These are phyloP conservation scores for Brevimyrus niger DNA, from an alignment of 2,113 vertebrate species.

Conservation along the genomic window DNA sequence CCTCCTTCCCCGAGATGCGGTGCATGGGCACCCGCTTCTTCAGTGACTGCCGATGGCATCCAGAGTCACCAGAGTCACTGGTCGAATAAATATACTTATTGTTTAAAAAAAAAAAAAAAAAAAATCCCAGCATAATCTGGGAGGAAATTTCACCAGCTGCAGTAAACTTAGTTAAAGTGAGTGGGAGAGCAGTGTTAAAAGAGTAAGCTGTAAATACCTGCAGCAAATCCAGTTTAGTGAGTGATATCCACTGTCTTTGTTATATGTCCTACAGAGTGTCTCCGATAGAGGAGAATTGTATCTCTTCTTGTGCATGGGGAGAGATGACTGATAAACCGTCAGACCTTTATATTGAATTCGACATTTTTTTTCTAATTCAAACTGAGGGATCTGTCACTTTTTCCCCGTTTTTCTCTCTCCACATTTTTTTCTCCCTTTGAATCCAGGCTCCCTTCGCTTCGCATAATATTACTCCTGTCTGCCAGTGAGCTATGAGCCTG, in stretches of 20 bases:
- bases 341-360: background rate
- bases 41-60: conserved; percentile 48
- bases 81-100: background rate
- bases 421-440: background rate
- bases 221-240: background rate
- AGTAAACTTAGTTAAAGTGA: background rate
- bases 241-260: background rate
- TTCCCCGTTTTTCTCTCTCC: background rate
- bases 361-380: background rate
- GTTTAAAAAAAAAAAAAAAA: background rate
- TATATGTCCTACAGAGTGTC: background rate
- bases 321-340: background rate
- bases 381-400: background rate
- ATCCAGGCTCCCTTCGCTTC: background rate
- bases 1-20: conserved; percentile 40
- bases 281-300: background rate
- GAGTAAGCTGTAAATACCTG: background rate
- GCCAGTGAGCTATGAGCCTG: conserved; percentile 7
- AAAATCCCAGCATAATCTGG: background rate
- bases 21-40: conserved; percentile 50
- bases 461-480: background rate
- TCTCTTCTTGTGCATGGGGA: background rate
- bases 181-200: background rate
- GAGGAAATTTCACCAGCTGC: background rate
- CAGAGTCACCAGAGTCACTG: conserved; percentile 25